Conservation (phyloP, 2,113 vertebrate genomes). For the Pica pica region DNA sequence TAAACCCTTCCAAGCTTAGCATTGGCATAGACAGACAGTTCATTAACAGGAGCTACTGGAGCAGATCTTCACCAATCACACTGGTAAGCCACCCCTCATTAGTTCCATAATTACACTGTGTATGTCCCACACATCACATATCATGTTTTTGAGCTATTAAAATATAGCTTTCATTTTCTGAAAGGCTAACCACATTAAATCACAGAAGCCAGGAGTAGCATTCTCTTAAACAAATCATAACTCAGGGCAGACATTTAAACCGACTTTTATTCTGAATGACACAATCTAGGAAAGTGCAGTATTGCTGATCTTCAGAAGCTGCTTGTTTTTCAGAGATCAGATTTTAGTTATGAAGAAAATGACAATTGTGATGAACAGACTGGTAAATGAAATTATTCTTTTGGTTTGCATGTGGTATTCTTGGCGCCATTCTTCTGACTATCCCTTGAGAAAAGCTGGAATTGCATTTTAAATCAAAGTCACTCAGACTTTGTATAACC, state of each 20-base stretch:
- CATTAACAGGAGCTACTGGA: slow-evolving; percentile 35
- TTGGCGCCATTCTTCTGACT: not conserved
- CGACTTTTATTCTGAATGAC: not conserved
- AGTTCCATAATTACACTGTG: slow-evolving; percentile 63
- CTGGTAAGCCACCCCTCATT: slow-evolving; percentile 54
- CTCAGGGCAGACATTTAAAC: not conserved
- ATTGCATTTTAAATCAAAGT: slow-evolving; percentile 18
- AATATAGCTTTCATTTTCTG: slow-evolving; percentile 62
- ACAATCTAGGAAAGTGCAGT: slow-evolving; percentile 4
- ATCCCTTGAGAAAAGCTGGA: not conserved
- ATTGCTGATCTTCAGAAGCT: slow-evolving; percentile 28
- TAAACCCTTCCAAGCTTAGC: slow-evolving; percentile 7
- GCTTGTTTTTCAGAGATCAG: not conserved
- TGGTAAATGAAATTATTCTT: slow-evolving; percentile 1
- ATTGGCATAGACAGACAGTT: slow-evolving; percentile 5
- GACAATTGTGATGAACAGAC: not conserved
- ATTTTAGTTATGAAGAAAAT: slow-evolving; percentile 57
- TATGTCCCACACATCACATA: slow-evolving; percentile 49
- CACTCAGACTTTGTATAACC: not conserved
- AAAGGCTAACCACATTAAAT: slow-evolving; percentile 59
- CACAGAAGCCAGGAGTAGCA: slow-evolving; percentile 28
- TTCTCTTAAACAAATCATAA: slow-evolving; percentile 34
- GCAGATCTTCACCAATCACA: slow-evolving; percentile 51
- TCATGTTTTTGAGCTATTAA: slow-evolving; percentile 52
- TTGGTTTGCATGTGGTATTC: not conserved